These are phyloP conservation scores for Agrotis puta DNA, from an alignment of 2,888 invertebrate genomes.

Conservation along the genomic window DNA sequence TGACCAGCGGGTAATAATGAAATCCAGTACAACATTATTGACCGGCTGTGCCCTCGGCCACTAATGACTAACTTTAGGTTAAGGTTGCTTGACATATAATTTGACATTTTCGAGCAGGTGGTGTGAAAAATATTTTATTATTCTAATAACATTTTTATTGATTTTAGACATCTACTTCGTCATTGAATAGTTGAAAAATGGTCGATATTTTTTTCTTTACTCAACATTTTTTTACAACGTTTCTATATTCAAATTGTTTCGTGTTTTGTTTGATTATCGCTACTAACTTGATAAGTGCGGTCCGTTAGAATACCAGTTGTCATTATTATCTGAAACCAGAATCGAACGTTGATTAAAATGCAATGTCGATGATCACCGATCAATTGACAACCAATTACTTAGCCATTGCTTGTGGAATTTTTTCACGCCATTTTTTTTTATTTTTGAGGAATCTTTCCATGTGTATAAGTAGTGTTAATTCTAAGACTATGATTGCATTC, in stretches of 20 bases:
- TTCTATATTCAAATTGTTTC: slow-evolving; percentile 18
- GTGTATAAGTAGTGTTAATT: slow-evolving; percentile 56
- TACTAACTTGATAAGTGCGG: slow-evolving; percentile 37
- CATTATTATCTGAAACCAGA: slow-evolving; percentile 51
- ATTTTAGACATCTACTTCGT: too few species aligned
- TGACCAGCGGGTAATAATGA: too few species aligned
- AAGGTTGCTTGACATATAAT: too few species aligned
- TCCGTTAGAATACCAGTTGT: slow-evolving; percentile 49
- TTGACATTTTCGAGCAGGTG: too few species aligned
- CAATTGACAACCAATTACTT: slow-evolving; percentile 56
- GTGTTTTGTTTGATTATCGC: slow-evolving; percentile 11
- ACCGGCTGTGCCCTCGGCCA: too few species aligned
- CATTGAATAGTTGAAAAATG: too few species aligned
- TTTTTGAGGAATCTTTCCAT: slow-evolving; percentile 25
- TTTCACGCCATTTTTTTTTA: slow-evolving; percentile 56
- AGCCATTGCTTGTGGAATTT: slow-evolving; percentile 24
- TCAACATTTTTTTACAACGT: neutral
- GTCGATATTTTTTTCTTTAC: too few species aligned
- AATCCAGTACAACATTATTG: too few species aligned
- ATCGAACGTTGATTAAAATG: slow-evolving; percentile 50
- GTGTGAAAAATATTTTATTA: too few species aligned
- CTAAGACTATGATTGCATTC: slow-evolving; percentile 63
- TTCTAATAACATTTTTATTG: too few species aligned
- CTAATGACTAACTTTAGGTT: too few species aligned
- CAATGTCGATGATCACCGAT: slow-evolving; percentile 48